Conservation (phyloP, 2,113 vertebrate genomes). For the human region DNA sequence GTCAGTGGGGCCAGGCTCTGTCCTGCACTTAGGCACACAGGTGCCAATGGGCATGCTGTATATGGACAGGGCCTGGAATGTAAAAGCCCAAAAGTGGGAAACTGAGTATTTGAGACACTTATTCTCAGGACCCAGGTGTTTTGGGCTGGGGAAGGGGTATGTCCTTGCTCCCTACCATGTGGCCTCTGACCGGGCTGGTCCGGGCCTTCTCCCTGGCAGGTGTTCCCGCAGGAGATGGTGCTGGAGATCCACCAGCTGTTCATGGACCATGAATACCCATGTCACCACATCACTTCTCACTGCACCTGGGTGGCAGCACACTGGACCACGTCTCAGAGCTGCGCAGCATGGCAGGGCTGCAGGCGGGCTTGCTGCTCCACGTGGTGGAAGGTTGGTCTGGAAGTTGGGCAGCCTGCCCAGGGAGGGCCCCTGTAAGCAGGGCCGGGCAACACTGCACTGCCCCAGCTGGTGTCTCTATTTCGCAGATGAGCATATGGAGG, state of each 20-base stretch:
- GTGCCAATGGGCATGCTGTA: not conserved
- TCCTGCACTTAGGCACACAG: not conserved
- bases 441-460: not conserved
- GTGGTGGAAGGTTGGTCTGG: constrained; percentile 94
- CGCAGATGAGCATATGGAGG: not conserved
- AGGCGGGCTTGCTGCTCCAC: constrained; percentile 95
- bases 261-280: constrained; percentile 98
- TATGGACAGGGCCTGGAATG: not conserved
- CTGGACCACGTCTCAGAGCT: constrained; percentile 98
- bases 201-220: constrained; percentile 81
- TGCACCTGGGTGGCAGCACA: constrained; percentile 97
- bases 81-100: not conserved
- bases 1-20: not conserved
- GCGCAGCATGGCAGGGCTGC: constrained; percentile 96
- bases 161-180: not conserved
- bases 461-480: not conserved
- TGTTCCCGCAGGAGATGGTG: constrained; percentile 99
- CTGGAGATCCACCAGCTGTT: constrained; percentile 99
- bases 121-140: not conserved
- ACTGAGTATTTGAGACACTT: not conserved
- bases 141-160: not conserved
- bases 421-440: not conserved
- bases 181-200: not conserved
- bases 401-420: not conserved
- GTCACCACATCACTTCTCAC: constrained; percentile 97